Evolutionary conservation across 35 echinoderm and acorn worm genomes (phyloP).

Genomic region (Apostichopus californicus): DNA sequence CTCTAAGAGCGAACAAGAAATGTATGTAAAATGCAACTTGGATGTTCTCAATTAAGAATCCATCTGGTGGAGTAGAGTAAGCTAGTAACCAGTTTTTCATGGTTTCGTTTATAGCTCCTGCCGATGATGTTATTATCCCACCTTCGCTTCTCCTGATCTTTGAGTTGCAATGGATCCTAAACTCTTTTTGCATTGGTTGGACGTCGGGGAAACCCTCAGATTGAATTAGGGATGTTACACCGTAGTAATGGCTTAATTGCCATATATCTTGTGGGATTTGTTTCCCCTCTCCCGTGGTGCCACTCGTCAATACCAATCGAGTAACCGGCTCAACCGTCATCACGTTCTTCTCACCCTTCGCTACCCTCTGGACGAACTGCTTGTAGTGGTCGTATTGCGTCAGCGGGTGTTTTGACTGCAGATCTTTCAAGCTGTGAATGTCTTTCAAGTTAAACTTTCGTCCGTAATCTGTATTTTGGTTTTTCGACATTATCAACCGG

Average conservation of each 20-base stretch:
- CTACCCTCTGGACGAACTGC: slow-evolving; percentile 60
- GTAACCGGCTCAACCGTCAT: slow-evolving; percentile 12
- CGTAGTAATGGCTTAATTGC: background rate
- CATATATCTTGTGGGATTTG: slow-evolving; percentile 28
- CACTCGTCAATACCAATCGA: slow-evolving; percentile 55
- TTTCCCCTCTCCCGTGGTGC: slow-evolving; percentile 73
- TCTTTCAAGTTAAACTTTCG: slow-evolving; percentile 31
- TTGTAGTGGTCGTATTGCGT: slow-evolving; percentile 72
- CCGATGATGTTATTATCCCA: background rate
- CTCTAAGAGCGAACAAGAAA: slow-evolving; percentile 4
- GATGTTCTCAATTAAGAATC: background rate
- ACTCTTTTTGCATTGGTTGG: background rate
- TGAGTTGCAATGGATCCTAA: slow-evolving; percentile 24
- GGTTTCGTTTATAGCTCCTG: background rate
- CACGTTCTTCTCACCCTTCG: slow-evolving; percentile 73
- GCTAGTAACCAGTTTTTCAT: background rate
- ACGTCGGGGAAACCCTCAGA: background rate
- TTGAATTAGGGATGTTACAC: background rate
- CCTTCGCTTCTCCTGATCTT: background rate
- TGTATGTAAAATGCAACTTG: background rate
- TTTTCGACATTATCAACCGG: background rate
- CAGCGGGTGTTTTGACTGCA: slow-evolving; percentile 62
- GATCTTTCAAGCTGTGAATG: slow-evolving; percentile 65
- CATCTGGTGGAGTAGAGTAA: slow-evolving; percentile 5
- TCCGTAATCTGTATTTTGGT: slow-evolving; percentile 66